Conservation (phyloP, 1,140 invertebrate species). For the Planococcus citri region DNA sequence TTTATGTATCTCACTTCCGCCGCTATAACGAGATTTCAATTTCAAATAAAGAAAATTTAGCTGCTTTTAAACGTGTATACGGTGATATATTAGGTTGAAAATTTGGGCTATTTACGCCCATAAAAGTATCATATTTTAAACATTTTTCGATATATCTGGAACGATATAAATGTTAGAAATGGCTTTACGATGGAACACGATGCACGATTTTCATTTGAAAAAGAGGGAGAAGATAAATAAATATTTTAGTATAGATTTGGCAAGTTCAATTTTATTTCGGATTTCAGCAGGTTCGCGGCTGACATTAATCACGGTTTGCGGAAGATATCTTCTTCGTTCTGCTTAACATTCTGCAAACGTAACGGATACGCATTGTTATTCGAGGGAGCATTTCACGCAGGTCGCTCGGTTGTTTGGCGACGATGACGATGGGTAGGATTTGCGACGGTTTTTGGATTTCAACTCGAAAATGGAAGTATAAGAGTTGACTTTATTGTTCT, state of each 20-base stretch:
- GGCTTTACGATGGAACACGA: slow-evolving; percentile 5
- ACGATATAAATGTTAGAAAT: background rate
- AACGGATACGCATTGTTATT: slow-evolving; percentile 11
- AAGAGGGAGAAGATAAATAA: slow-evolving; percentile 15
- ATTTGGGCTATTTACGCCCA: slow-evolving; percentile 2
- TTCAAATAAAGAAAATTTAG: background rate
- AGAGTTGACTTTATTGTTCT: slow-evolving; percentile 14
- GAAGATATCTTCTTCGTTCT: slow-evolving; percentile 14
- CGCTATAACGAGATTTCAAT: background rate
- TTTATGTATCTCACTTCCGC: background rate
- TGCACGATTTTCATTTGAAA: slow-evolving; percentile 7
- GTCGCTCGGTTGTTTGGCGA: slow-evolving; percentile 16
- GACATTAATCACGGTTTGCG: slow-evolving; percentile 19
- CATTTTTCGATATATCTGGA: background rate
- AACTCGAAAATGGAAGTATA: background rate
- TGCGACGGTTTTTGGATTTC: slow-evolving; percentile 17
- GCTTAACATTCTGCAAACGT: slow-evolving; percentile 16
- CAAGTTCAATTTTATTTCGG: slow-evolving; percentile 18
- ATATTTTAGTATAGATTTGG: slow-evolving; percentile 20
- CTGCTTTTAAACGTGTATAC: background rate
- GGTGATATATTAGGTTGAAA: background rate
- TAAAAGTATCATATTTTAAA: background rate
- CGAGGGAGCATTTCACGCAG: slow-evolving; percentile 13
- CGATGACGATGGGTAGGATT: slow-evolving; percentile 16
- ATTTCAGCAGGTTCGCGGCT: slow-evolving; percentile 19